Conservation (phyloP, 1,140 invertebrate species). For the Adoxophyes honmai region DNA sequence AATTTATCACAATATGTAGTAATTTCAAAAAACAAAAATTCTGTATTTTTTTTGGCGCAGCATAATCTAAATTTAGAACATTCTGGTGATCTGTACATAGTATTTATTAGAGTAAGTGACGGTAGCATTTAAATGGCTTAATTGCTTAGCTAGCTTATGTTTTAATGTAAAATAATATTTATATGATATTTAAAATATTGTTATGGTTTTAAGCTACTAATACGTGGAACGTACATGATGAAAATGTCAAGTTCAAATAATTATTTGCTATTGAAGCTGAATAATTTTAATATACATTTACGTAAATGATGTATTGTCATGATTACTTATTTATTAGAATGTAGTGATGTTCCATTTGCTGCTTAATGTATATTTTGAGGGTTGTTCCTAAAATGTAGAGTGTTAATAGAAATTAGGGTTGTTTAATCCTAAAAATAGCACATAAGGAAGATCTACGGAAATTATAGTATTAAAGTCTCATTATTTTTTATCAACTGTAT, state of each 20-base stretch:
- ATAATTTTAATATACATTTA: conserved; percentile 7
- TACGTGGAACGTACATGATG: conserved; percentile 56
- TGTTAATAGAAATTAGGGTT: conserved; percentile 29
- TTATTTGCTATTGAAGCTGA: neutral
- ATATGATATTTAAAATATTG: conserved; percentile 68
- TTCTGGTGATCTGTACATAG: conserved; percentile 74
- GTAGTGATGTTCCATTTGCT: conserved; percentile 41
- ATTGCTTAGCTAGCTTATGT: conserved; percentile 62
- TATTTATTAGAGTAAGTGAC: conserved; percentile 71
- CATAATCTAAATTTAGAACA: conserved; percentile 23
- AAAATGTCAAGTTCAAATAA: conserved; percentile 4
- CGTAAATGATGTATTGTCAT: conserved; percentile 20
- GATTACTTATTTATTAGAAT: conserved; percentile 36
- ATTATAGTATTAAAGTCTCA: neutral
- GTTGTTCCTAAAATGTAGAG: conserved; percentile 58
- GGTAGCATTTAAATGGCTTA: conserved; percentile 66
- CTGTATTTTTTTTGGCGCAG: neutral
- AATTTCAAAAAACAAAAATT: conserved; percentile 7
- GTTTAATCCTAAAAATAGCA: conserved; percentile 5
- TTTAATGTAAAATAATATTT: conserved; percentile 74
- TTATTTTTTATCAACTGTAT: too few species aligned
- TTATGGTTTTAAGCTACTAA: conserved; percentile 53
- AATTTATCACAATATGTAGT: conserved; percentile 22
- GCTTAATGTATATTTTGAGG: conserved; percentile 49
- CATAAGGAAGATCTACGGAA: neutral